A percentile compares a stretch with the other conserved stretches of the same genome.
These are phyloP conservation scores for Antechinus stuartii DNA, from an alignment of 2,113 vertebrate genomes.

Conservation along the genomic window DNA sequence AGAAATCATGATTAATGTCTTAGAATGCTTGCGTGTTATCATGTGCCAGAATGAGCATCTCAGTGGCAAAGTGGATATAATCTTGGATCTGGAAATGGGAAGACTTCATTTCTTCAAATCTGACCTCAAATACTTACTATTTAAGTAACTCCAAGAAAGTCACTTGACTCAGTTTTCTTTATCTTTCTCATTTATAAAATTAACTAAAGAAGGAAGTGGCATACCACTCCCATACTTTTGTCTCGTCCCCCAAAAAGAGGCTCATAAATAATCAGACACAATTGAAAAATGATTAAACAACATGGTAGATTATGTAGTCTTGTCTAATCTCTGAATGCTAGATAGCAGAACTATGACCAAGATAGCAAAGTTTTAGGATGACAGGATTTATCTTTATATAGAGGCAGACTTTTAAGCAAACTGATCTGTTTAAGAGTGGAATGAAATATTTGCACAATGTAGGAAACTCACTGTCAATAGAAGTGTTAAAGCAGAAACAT, in stretches of 20 bases:
- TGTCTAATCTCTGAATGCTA: neutral
- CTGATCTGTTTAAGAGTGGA: neutral
- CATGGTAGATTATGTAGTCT: neutral
- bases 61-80: no score
- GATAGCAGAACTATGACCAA: neutral
- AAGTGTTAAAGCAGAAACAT: neutral
- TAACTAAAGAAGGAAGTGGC: no score
- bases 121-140: no score
- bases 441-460: neutral
- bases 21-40: neutral
- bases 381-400: neutral
- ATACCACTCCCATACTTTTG: no score
- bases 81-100: no score
- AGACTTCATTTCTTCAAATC: no score
- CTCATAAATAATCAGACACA: no score
- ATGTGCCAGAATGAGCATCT: neutral
- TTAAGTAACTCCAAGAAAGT: no score
- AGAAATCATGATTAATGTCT: neutral
- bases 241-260: no score
- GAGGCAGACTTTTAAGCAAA: neutral
- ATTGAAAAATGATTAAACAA: no score
- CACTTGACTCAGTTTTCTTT: no score
- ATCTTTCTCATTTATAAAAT: no score
- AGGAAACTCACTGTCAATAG: neutral
- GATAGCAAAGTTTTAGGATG: neutral